Conservation (phyloP, 2,888 invertebrate species). For the Aspidiotus rigidus region DNA sequence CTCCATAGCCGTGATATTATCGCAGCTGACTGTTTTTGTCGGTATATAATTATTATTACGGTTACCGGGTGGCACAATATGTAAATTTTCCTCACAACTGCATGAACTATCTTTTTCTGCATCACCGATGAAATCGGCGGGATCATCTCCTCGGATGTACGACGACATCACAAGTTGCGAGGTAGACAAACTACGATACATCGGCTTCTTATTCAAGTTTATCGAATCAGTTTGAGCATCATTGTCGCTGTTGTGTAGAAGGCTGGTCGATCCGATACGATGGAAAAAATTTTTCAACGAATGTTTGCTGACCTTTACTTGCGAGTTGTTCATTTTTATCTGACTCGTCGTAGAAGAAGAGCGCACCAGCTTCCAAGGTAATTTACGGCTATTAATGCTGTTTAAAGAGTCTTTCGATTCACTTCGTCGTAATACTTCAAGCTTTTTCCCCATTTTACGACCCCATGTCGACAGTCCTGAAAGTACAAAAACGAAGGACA, state of each 20-base stretch:
- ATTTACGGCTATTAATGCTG: conserved; percentile 39
- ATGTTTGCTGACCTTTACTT: conserved; percentile 13
- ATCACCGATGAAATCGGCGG: conserved; percentile 63
- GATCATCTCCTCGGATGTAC: conserved; percentile 69
- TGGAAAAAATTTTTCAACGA: conserved; percentile 60
- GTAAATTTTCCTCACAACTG: conserved; percentile 34
- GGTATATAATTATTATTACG: conserved; percentile 44
- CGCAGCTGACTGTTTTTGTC: conserved; percentile 60
- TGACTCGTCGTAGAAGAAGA: conserved; percentile 40
- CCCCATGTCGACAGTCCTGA: conserved; percentile 65
- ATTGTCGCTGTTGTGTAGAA: conserved; percentile 45
- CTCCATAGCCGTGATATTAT: conserved; percentile 58
- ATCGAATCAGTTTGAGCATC: conserved; percentile 27
- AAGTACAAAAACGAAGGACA: conserved; percentile 40
- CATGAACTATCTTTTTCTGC: conserved; percentile 16
- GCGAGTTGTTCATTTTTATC: conserved; percentile 34
- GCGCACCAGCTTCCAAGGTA: conserved; percentile 44
- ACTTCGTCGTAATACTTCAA: conserved; percentile 61
- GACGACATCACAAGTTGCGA: conserved; percentile 57
- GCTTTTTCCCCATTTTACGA: conserved; percentile 65
- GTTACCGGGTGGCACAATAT: conserved; percentile 32
- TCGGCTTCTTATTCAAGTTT: conserved; percentile 33
- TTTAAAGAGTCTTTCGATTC: conserved; percentile 52
- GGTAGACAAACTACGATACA: conserved; percentile 69
- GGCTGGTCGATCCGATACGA: conserved; percentile 64